Evolutionary conservation across 2,888 invertebrate genomes (phyloP).

Genomic region (Zygaena filipendulae): DNA sequence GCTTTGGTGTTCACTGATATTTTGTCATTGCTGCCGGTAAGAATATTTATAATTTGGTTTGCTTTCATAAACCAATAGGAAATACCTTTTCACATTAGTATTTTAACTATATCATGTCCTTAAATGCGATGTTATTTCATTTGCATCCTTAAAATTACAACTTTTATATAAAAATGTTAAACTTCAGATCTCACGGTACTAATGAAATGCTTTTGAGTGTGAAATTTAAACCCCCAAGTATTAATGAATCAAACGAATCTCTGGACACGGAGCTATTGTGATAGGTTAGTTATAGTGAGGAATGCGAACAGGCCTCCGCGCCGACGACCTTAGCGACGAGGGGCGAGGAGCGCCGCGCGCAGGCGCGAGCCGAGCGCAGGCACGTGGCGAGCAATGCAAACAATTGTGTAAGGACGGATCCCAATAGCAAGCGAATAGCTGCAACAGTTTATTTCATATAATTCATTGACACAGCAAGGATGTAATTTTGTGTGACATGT

Average conservation of each 20-base stretch:
- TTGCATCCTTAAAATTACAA: slow-evolving; percentile 53
- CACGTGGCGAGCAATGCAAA: slow-evolving; percentile 51
- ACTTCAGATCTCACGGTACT: slow-evolving; percentile 66
- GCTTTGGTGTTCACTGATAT: slow-evolving; percentile 57
- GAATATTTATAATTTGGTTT: slow-evolving; percentile 43
- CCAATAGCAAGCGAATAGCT: slow-evolving; percentile 49
- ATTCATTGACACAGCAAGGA: slow-evolving; percentile 40
- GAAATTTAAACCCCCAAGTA: slow-evolving; percentile 39
- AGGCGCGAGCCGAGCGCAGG: slow-evolving; percentile 19
- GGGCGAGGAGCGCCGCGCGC: slow-evolving; percentile 13
- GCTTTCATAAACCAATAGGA: slow-evolving; percentile 57
- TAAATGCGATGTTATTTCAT: slow-evolving; percentile 57
- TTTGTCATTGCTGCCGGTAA: slow-evolving; percentile 51
- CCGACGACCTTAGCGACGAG: slow-evolving; percentile 24
- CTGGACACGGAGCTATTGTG: slow-evolving; percentile 24
- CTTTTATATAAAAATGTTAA: slow-evolving; percentile 41
- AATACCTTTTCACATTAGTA: slow-evolving; percentile 68
- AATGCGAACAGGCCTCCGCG: slow-evolving; percentile 30
- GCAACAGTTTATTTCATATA: slow-evolving; percentile 34
- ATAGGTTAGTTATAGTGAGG: slow-evolving; percentile 14
- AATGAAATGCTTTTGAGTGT: slow-evolving; percentile 48
- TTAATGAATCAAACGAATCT: no score
- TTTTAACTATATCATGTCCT: slow-evolving; percentile 69
- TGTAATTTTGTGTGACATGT: slow-evolving; percentile 61
- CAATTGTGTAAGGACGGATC: slow-evolving; percentile 70